phyloP scores from a whole-genome alignment of 2,113 vertebrate genomes.

The Cyanistes caeruleus region DNA sequence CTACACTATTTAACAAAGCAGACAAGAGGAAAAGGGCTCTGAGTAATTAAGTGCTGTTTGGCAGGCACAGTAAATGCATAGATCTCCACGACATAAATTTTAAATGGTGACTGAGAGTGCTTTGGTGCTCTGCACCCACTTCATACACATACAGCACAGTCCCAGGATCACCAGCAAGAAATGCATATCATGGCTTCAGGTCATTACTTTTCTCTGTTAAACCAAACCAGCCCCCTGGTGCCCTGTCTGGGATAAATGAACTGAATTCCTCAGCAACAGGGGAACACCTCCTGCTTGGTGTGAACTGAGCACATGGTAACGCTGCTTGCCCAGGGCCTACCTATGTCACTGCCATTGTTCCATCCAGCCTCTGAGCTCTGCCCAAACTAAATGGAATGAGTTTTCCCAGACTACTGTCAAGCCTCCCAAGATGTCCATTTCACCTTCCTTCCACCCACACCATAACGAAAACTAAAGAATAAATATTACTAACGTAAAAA shows the following conservation, averaged over 20 bases:
- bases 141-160: not conserved
- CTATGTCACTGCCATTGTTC: rapidly evolving
- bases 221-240: not conserved
- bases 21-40: not conserved
- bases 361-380: not conserved
- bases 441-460: not conserved
- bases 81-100: not conserved
- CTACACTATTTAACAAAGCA: not conserved
- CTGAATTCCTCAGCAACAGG: not conserved
- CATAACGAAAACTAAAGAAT: not conserved
- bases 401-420: not conserved
- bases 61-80: not conserved
- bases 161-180: not conserved
- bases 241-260: not conserved
- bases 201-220: not conserved
- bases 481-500: not conserved
- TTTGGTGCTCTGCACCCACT: not conserved
- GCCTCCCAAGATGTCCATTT: not conserved
- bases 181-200: not conserved
- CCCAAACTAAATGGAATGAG: not conserved
- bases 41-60: not conserved
- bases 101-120: not conserved
- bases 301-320: rapidly evolving
- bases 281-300: not conserved
- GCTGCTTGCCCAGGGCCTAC: not conserved